Conservation (phyloP, 2,888 invertebrate species). For the Yponomeuta cagnagella region DNA sequence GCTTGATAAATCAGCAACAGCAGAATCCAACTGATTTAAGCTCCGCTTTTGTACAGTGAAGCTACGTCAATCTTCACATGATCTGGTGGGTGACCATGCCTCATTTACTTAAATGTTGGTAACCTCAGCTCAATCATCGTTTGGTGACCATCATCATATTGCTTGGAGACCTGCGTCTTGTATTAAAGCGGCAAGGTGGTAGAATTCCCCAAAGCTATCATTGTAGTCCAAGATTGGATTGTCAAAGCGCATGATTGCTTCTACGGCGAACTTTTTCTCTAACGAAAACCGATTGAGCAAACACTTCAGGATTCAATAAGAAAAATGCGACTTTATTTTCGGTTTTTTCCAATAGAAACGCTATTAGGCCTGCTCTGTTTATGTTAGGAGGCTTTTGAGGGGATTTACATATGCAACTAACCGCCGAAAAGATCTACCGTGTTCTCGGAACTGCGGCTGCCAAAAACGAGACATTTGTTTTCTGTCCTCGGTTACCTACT, state of each 20-base stretch:
- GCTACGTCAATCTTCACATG: no score
- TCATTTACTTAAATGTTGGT: not conserved
- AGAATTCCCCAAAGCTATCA: not conserved
- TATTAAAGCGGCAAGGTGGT: not conserved
- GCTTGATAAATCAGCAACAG: not conserved
- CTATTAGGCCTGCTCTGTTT: not conserved
- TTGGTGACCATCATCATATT: not conserved
- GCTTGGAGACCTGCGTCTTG: not conserved
- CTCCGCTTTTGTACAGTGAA: no score
- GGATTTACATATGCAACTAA: not conserved
- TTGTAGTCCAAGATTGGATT: not conserved
- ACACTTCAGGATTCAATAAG: not conserved
- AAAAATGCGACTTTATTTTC: not conserved
- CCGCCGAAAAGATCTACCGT: not conserved
- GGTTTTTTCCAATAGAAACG: not conserved
- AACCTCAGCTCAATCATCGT: not conserved
- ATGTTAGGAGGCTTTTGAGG: not conserved
- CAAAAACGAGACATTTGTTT: no score
- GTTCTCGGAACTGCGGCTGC: no score
- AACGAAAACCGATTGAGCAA: slow-evolving; percentile 1
- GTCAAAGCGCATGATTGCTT: not conserved
- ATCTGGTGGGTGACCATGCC: no score
- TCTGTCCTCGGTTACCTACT: no score
- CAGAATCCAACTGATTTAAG: no score
- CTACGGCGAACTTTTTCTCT: not conserved